Evolutionary conservation across 2,888 invertebrate species (phyloP), one percentile per base, ranked within the genome.

Genomic region (Seira ritae): DNA sequence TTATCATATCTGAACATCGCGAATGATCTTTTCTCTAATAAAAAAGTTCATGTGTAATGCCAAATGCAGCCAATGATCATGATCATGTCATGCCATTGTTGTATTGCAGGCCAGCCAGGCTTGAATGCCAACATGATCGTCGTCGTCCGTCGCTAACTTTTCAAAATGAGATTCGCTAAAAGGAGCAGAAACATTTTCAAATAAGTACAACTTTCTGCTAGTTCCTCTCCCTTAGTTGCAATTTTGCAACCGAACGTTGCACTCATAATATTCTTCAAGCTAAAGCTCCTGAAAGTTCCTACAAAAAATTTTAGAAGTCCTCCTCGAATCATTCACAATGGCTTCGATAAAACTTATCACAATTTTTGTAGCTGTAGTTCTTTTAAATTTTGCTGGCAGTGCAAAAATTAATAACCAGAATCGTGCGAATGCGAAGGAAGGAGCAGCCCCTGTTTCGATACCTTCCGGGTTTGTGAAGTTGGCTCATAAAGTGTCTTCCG

Each of bases 401-500:
- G 85, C 81, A 37, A 84, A 75, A 46, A 23, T 84, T 6, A 84
- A 79, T 17, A 70, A 66, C 19, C 73, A 79, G 71, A 70, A 24
- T 23, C 73, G 84, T 1, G 12, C 37, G 10, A 68, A 50, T 12
- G 20, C 77, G 17, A 50, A 24, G 24, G 69, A 46, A 20, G 62
- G 12, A 10, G 65, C 79, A 0, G 79, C 76, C 3, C 79, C 85
- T 4, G 85, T 85, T 4, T 68, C 73, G 1, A 85, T 85, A 15
- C 84, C 84, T 15, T 69, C 71, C 24, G 80, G 79, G 17, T 85
- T 85, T 71, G 79, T 82, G 6, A 83, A 80, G 31, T 19, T 83
- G n/a, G 85, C 85, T n/a, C 85, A 85, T 77, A 85, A 85, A 37
- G 86, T 86, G 6, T 83, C 83, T 0, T 86, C 86, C 6, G 86